Base-by-base conservation (phyloP, 1,140 invertebrate species). In the Caenorhabditis latens region DNA sequence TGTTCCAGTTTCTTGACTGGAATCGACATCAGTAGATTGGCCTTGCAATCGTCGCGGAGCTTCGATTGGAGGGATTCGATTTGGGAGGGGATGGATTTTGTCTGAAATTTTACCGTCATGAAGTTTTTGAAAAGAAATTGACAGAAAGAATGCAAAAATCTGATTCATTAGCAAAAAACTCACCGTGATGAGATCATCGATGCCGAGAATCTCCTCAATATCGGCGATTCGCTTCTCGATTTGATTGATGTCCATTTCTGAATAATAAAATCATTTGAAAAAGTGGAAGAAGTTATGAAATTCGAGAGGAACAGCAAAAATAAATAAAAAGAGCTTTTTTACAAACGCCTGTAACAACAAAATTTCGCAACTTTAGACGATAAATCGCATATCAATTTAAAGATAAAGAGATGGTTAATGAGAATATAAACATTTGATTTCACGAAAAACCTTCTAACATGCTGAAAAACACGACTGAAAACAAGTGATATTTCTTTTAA, bases 121-220 rank as follows among this genome's bases (percentile, higher is more conserved):
- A 21, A 14, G 61, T 21, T 79, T 71, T 79, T 50, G 32, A 21
- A 19, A 6, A 21, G 13, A 19, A 46, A 46, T 67, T 42, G 24
- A 4, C 16, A 4, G 1, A 61, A 42, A 67, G 13, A 67, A 3
- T 3, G 11, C 16, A 3, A 53, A 53, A 53, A 53, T 0, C 5
- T 11, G 16, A 53, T 11, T 53, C 16, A 14, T 53, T 3, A 16
- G 2, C 16, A 11, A 3, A 11, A 53, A 79, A 24, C 43, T 79
- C 14, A 79, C 71, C 46, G 46, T 50, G 4, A 46, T 24, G 8
- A 79, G 46, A 11, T 79, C 71, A n/a, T 79, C 71, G 21, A 79
- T 79, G 21, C 71, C 71, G 8, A 79, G 46, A 50, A 79, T 53
- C 46, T 79, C 71, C 19, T 79, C 71, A 50, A 79, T 50, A 19